These are phyloP conservation scores for Phyllotreta striolata DNA, from an alignment of 2,888 invertebrate species.

Conservation along the genomic window DNA sequence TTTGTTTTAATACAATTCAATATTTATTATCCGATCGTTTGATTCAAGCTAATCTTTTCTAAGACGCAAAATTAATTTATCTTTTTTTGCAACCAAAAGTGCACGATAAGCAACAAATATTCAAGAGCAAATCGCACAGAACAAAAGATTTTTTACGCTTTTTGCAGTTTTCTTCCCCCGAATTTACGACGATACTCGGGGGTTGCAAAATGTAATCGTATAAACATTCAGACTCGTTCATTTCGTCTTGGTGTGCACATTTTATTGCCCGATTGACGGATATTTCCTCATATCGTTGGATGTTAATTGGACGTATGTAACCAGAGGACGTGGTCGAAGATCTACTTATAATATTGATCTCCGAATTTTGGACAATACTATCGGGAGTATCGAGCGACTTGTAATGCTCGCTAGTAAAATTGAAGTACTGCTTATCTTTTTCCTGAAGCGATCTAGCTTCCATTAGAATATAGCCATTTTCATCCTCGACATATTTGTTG, in stretches of 20 bases:
- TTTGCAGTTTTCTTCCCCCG: not conserved
- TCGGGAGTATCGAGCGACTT: no score
- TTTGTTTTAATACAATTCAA: no score
- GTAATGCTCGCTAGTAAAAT: no score
- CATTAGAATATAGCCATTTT: no score
- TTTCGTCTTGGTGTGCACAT: not conserved
- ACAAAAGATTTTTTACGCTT: not conserved
- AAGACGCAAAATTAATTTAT: not conserved
- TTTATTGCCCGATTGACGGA: not conserved
- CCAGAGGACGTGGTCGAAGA: not conserved
- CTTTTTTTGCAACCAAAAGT: constrained; percentile 4
- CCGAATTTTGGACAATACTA: no score
- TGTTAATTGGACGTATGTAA: not conserved
- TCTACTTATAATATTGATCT: no score
- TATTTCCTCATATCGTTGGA: not conserved
- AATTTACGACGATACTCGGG: not conserved
- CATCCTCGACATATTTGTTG: no score
- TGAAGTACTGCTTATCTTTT: no score
- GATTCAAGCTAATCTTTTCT: no score
- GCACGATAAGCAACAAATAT: constrained; percentile 12
- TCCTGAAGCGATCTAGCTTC: no score
- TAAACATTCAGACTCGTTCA: not conserved
- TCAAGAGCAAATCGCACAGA: constrained; percentile 17
- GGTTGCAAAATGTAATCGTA: not conserved
- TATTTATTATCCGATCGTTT: no score